Percentiles rank a stretch among this genome's conserved stretches.
Evolutionary conservation across 2,888 invertebrate species (phyloP).

Genomic region (Rotaria macrura): DNA sequence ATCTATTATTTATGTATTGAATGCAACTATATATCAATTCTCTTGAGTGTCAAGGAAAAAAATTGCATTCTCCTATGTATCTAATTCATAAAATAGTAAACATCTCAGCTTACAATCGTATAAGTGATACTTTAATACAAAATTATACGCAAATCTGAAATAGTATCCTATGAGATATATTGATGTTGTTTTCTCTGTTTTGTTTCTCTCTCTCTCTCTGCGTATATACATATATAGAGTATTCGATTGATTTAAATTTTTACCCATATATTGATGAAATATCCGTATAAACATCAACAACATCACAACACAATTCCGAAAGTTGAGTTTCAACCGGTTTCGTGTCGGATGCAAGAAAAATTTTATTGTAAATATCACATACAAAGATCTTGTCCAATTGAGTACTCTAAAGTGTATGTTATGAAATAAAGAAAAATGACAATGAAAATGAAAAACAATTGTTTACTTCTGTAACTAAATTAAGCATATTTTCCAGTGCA

Average conservation of each 20-base stretch:
- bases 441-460: not conserved
- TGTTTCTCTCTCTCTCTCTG: no score
- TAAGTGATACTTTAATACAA: no score
- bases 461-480: constrained; percentile 63
- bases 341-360: constrained; percentile 92
- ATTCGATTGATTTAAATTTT: not conserved
- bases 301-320: constrained; percentile 98
- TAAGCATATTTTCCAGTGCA: constrained; percentile 86
- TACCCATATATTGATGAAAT: constrained; percentile 90
- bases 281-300: constrained; percentile 99
- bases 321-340: constrained; percentile 95
- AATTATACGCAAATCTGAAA: no score
- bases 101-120: no score
- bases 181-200: no score
- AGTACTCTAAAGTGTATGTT: constrained; percentile 91
- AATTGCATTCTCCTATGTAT: no score
- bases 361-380: constrained; percentile 83
- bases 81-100: no score
- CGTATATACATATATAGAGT: no score
- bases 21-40: not conserved
- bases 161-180: no score
- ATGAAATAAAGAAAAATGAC: not conserved
- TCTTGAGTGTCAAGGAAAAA: not conserved
- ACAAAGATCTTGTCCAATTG: constrained; percentile 97
- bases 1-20: not conserved